phyloP scores from a whole-genome alignment of 2,888 invertebrate genomes.

The Nemapogon koenigi region DNA sequence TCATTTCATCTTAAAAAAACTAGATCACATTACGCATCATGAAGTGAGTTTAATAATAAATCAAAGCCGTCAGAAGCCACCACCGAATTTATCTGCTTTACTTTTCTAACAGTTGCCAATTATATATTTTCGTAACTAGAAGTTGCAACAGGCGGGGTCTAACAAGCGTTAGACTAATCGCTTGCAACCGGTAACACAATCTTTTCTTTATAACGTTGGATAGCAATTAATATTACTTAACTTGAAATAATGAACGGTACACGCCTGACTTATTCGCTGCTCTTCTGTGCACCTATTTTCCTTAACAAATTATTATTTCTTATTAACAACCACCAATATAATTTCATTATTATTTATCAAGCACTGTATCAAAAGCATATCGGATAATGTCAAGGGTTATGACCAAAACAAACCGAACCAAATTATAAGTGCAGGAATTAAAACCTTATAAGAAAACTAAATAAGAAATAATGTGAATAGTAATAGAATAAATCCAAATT shows the following conservation, averaged over 20 bases:
- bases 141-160: conserved; percentile 30
- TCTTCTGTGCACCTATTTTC: background rate
- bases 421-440: no score
- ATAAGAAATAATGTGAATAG: no score
- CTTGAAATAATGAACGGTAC: conserved; percentile 39
- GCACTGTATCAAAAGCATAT: no score
- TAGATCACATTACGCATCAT: conserved; percentile 4
- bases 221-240: conserved; percentile 56
- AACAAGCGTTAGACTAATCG: conserved; percentile 37
- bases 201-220: conserved; percentile 40
- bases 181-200: conserved; percentile 35
- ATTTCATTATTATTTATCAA: no score
- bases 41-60: conserved; percentile 6
- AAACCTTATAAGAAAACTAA: no score
- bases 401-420: no score
- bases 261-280: conserved; percentile 30
- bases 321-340: no score
- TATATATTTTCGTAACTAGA: conserved; percentile 36
- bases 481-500: no score
- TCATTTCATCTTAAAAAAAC: no score
- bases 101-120: conserved; percentile 32
- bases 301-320: no score
- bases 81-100: conserved; percentile 19
- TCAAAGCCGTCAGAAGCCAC: conserved; percentile 22
- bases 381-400: no score